phyloP scores from a whole-genome alignment of 1,140 invertebrate species.

The Diuraphis noxia region DNA sequence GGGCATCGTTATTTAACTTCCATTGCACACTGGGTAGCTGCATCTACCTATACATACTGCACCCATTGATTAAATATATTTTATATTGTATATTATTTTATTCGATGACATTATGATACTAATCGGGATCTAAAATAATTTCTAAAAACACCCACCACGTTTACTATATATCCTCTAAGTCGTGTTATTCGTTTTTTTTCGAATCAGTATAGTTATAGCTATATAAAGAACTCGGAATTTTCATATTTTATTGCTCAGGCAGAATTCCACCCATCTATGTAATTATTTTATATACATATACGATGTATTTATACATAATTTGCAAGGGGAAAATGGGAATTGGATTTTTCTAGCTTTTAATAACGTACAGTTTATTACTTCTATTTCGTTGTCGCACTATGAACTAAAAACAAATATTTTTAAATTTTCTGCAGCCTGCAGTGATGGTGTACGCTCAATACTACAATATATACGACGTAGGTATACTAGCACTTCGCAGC shows the following conservation, averaged over 20 bases:
- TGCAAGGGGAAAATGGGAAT: not conserved
- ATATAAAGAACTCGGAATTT: not conserved
- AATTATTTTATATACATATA: not conserved
- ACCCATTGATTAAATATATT: too few species aligned
- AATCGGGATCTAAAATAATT: too few species aligned
- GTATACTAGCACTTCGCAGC: too few species aligned
- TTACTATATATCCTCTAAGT: not conserved
- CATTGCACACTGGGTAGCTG: too few species aligned
- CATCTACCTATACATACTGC: too few species aligned
- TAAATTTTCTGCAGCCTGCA: not conserved
- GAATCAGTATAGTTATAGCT: not conserved
- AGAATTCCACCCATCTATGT: not conserved
- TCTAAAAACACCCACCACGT: not conserved
- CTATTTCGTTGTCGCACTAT: not conserved
- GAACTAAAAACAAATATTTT: constrained; percentile 4
- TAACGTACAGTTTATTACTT: not conserved
- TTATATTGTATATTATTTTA: too few species aligned
- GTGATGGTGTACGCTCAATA: not conserved
- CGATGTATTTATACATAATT: not conserved
- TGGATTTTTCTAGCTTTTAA: not conserved
- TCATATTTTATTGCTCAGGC: not conserved
- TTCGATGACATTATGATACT: too few species aligned
- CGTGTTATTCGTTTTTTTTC: not conserved
- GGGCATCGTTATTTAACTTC: too few species aligned
- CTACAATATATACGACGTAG: too few species aligned